Conservation (phyloP, 1,140 invertebrate species). For the Rhopalosiphum maidis region DNA sequence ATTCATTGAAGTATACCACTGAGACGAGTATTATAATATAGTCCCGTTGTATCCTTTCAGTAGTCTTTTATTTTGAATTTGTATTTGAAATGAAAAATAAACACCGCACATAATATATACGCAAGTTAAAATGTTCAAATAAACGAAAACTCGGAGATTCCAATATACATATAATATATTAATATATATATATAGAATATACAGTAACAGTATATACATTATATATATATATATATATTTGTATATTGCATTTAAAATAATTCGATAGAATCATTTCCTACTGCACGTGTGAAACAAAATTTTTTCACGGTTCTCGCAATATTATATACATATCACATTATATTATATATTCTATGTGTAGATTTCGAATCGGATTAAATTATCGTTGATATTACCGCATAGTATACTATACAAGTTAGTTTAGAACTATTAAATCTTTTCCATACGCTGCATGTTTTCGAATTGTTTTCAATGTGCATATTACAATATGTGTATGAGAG, state of each 20-base stretch:
- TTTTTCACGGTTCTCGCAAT: background rate
- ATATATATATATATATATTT: background rate
- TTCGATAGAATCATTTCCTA: background rate
- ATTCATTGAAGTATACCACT: background rate
- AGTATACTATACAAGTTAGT: background rate
- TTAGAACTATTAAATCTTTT: background rate
- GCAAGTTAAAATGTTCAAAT: background rate
- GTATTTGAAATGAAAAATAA: background rate
- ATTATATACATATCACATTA: background rate
- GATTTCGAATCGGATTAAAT: background rate
- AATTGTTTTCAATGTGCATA: background rate
- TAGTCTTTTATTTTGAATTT: background rate
- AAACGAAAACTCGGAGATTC: background rate
- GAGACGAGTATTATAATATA: background rate
- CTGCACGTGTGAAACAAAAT: background rate
- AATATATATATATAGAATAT: background rate
- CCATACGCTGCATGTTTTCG: background rate
- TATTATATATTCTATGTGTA: background rate
- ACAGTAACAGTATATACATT: no score
- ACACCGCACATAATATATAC: background rate
- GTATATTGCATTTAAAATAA: no score
- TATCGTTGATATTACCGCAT: background rate
- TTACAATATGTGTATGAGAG: background rate
- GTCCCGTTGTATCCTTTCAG: background rate
- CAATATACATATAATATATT: background rate